phyloP scores from a whole-genome alignment of 2,113 vertebrate species.

The Bombycilla garrulus region DNA sequence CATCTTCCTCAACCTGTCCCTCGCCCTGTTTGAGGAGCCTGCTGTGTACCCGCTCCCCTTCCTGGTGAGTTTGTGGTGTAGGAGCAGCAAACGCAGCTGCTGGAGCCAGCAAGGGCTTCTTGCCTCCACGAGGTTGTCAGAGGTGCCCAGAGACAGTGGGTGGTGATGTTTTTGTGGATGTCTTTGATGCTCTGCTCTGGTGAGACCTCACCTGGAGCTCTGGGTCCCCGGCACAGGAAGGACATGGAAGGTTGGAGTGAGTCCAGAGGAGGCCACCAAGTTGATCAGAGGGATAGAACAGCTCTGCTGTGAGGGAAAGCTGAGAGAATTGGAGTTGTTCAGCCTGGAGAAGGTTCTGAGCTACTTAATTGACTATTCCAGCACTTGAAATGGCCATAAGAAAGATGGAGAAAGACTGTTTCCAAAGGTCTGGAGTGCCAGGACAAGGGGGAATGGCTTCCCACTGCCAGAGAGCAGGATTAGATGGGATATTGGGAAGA shows the following conservation, averaged over 20 bases:
- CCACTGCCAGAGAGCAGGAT: neutral
- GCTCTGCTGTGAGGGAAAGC: neutral
- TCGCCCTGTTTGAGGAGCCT: conserved; percentile 89
- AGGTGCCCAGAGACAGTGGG: neutral
- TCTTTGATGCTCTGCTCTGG: neutral
- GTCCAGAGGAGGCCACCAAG: neutral
- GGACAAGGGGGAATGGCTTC: neutral
- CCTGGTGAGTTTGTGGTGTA: conserved; percentile 75
- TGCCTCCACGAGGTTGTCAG: neutral
- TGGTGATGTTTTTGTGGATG: neutral
- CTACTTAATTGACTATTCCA: neutral
- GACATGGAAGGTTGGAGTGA: neutral
- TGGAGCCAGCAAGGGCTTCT: neutral
- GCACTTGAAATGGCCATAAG: neutral
- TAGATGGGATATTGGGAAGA: neutral
- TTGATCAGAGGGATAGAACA: neutral
- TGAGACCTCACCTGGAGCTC: neutral
- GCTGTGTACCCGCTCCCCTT: conserved; percentile 79
- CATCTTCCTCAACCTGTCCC: conserved; percentile 82
- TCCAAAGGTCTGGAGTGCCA: neutral
- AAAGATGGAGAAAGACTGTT: neutral
- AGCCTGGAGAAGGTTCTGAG: neutral
- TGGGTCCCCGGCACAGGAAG: neutral
- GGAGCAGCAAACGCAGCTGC: neutral
- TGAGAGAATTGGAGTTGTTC: neutral